phyloP scores from a whole-genome alignment of 2,888 invertebrate genomes.

The Labia minor region DNA sequence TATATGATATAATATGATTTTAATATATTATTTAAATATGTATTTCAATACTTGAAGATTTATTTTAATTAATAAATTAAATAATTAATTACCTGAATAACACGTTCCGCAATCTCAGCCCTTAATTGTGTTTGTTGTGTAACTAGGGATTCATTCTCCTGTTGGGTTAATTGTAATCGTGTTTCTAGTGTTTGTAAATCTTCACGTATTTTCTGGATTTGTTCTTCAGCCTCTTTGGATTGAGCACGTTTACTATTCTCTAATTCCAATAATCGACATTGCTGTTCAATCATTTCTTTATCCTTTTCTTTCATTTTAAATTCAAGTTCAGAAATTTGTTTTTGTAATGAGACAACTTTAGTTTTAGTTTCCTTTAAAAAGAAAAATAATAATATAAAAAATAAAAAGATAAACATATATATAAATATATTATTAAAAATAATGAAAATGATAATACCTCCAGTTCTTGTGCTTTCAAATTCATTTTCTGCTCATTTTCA shows the following conservation, averaged over 20 bases:
- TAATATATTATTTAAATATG: too few relatives aligned
- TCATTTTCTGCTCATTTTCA: slow-evolving; percentile 3
- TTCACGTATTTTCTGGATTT: slow-evolving; percentile 22
- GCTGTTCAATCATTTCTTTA: slow-evolving; percentile 35
- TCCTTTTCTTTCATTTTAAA: slow-evolving; percentile 37
- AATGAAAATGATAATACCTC: too few relatives aligned
- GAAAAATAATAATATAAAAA: too few relatives aligned
- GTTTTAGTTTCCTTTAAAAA: slow-evolving; percentile 29
- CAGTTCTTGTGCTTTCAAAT: slow-evolving; percentile 14
- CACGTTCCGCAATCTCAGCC: slow-evolving; percentile 27
- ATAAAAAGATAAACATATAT: neutral
- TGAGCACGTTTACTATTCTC: slow-evolving; percentile 18
- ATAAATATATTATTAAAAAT: neutral
- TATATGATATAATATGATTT: too few relatives aligned
- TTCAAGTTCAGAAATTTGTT: slow-evolving; percentile 39
- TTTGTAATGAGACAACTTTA: slow-evolving; percentile 33
- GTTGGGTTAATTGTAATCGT: slow-evolving; percentile 25
- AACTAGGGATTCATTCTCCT: slow-evolving; percentile 21
- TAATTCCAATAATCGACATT: slow-evolving; percentile 32
- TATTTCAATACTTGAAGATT: too few relatives aligned
- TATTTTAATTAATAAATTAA: too few relatives aligned
- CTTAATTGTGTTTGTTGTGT: neutral
- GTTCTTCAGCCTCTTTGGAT: slow-evolving; percentile 20
- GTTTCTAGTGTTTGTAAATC: slow-evolving; percentile 27
- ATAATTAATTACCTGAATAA: slow-evolving; percentile 30